A percentile compares a stretch with the other conserved stretches of the same genome.
Conservation (phyloP, 2,888 invertebrate species). For the Stenotaenia linearis region DNA sequence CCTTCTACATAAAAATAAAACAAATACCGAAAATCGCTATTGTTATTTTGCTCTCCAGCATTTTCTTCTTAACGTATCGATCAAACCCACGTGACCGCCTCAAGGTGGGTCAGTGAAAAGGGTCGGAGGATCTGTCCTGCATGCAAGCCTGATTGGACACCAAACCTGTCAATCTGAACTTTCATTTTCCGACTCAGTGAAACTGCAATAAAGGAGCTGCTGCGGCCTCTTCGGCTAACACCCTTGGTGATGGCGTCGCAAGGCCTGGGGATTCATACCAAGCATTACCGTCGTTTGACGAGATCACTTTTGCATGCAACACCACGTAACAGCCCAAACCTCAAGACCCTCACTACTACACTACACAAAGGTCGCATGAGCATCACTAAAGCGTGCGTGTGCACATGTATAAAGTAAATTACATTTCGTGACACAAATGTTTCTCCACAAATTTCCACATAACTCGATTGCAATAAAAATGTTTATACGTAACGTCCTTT, state of each 20-base stretch:
- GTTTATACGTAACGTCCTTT: background rate
- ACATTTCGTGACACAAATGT: background rate
- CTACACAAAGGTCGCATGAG: background rate
- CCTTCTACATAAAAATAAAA: background rate
- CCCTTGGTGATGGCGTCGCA: background rate
- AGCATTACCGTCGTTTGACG: slow-evolving; percentile 12
- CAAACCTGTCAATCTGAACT: slow-evolving; percentile 30
- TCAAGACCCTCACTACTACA: background rate
- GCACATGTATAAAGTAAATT: background rate
- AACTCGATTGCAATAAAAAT: background rate
- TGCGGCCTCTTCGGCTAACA: background rate
- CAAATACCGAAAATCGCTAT: background rate
- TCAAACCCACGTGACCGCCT: background rate
- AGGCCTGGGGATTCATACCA: background rate
- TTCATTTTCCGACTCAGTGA: slow-evolving; percentile 34
- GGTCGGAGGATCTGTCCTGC: slow-evolving; percentile 14
- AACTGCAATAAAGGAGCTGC: slow-evolving; percentile 31
- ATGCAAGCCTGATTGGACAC: slow-evolving; percentile 31
- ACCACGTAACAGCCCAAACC: background rate
- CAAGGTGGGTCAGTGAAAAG: background rate
- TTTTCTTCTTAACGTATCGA: background rate
- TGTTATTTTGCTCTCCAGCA: background rate
- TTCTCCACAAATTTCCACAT: background rate
- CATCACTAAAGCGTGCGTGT: background rate
- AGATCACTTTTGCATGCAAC: background rate